phyloP scores from a whole-genome alignment of 2,113 vertebrate species.

The Zosterops pallidus region DNA sequence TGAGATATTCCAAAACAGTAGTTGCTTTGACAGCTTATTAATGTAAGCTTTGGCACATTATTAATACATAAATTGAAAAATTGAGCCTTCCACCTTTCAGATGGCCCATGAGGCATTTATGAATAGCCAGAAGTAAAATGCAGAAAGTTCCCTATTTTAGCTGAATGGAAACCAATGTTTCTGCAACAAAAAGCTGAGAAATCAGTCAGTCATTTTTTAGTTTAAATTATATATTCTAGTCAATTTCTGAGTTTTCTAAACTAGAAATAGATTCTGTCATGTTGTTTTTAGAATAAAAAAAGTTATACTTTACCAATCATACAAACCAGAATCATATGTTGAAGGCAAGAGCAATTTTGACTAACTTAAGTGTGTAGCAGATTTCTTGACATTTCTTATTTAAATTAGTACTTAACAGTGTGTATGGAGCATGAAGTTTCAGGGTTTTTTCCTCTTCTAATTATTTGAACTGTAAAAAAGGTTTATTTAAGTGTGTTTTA shows the following conservation, averaged over 20 bases:
- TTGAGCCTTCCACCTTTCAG: background rate
- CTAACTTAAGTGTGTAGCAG: background rate
- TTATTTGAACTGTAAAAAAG: background rate
- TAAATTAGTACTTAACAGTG: background rate
- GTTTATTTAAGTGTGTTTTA: background rate
- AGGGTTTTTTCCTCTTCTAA: background rate
- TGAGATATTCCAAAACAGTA: background rate
- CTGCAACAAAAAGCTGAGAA: background rate
- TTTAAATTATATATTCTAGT: background rate
- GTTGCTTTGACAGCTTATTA: background rate
- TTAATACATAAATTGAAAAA: background rate
- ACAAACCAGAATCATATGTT: background rate
- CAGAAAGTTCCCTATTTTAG: background rate
- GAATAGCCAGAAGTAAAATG: background rate
- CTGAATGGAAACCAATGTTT: background rate
- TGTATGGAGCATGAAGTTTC: background rate
- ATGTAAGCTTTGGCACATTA: background rate
- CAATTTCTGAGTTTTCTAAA: background rate
- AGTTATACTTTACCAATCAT: fast-evolving
- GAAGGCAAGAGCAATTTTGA: background rate
- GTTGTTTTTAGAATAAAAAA: background rate
- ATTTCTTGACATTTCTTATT: background rate
- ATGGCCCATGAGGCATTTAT: background rate
- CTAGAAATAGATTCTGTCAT: background rate
- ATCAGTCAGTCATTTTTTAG: background rate